These are phyloP conservation scores for Chondrosia reniformis DNA, from an alignment of 37 sponge, comb jelly and placozoan genomes.

Conservation along the genomic window DNA sequence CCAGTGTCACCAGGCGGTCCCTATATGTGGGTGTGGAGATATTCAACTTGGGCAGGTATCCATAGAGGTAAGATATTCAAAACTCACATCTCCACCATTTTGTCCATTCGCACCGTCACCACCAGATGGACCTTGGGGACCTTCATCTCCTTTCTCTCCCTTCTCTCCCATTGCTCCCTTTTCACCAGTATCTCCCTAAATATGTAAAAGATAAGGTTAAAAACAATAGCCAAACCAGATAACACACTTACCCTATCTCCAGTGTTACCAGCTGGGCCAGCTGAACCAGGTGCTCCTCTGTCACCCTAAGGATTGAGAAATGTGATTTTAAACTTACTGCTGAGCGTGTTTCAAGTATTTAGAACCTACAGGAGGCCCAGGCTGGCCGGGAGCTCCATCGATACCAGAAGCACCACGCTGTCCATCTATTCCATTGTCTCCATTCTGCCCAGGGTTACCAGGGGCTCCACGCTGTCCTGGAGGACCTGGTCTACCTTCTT, in stretches of 20 bases:
- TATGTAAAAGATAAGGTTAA: neutral
- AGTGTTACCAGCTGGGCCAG: conserved; percentile 32
- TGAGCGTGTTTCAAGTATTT: too few species aligned
- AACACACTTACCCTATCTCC: neutral
- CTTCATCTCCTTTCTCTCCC: neutral
- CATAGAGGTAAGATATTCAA: too few species aligned
- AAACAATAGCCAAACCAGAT: neutral
- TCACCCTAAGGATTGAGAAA: conserved; percentile 5
- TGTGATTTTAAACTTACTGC: neutral
- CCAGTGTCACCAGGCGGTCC: conserved; percentile 27
- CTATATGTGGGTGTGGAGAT: too few species aligned
- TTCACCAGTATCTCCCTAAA: neutral
- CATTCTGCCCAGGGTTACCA: conserved; percentile 7
- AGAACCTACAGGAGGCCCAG: conserved; percentile 22
- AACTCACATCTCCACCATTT: neutral
- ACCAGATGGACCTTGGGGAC: neutral
- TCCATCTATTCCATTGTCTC: conserved; percentile 17
- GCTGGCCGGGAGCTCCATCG: conserved; percentile 38
- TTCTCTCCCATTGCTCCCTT: neutral
- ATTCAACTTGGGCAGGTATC: too few species aligned
- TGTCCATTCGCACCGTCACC: neutral
- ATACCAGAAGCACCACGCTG: conserved; percentile 28
- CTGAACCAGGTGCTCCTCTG: conserved; percentile 23
- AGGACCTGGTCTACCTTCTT: neutral
- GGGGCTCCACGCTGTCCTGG: conserved; percentile 25